Evolutionary conservation across 1,140 invertebrate species (phyloP).

Genomic region (Zaprionus kolodkinae): DNA sequence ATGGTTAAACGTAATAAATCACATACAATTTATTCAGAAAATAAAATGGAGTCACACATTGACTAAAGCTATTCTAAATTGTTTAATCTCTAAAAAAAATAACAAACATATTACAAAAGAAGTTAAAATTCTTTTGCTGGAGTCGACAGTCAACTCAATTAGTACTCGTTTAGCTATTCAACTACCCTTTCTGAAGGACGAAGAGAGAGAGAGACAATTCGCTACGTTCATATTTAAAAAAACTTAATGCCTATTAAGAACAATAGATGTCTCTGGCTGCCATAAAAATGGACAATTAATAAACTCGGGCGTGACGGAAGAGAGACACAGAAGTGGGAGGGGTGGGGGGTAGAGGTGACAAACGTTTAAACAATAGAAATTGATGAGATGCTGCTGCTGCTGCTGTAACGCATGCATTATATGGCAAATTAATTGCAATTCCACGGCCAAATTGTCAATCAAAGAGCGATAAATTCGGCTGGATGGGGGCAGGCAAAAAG

Average conservation of each 20-base stretch:
- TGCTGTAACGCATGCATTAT: conserved; percentile 76
- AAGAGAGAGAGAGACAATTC: conserved; percentile 40
- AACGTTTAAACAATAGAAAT: conserved; percentile 81
- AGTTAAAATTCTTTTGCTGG: background rate
- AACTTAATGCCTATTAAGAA: conserved; percentile 54
- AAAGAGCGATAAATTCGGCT: conserved; percentile 74
- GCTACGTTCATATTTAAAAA: conserved; percentile 52
- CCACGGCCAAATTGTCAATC: conserved; percentile 70
- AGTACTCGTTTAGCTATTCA: conserved; percentile 4
- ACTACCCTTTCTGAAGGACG: background rate
- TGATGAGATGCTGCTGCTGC: conserved; percentile 72
- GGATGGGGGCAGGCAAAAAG: conserved; percentile 24
- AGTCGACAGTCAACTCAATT: conserved; percentile 25
- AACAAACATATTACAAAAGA: background rate
- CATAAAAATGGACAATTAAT: conserved; percentile 77
- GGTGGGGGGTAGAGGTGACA: conserved; percentile 56
- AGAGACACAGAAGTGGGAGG: background rate
- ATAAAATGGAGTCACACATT: too few species aligned
- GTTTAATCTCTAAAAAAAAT: background rate
- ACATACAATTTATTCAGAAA: too few species aligned
- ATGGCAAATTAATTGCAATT: conserved; percentile 77
- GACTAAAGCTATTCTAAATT: too few species aligned
- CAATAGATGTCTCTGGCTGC: conserved; percentile 58
- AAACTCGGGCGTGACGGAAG: conserved; percentile 52
- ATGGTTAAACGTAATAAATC: too few species aligned